A percentile compares a stretch with the other conserved stretches of the same genome.
Evolutionary conservation across 2,888 invertebrate species (phyloP).

Genomic region (Nomada flava): DNA sequence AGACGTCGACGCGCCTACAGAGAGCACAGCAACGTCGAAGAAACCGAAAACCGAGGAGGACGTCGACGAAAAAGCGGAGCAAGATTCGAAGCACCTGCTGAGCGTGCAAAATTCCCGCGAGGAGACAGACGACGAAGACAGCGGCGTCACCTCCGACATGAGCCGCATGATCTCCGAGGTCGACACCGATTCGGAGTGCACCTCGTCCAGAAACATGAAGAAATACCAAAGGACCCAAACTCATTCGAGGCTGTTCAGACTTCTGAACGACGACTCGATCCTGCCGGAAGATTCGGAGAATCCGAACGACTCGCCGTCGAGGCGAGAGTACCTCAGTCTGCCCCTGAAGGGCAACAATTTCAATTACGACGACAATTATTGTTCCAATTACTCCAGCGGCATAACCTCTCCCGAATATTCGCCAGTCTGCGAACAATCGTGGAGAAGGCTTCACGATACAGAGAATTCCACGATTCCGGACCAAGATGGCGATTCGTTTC

Average conservation of each 20-base stretch:
- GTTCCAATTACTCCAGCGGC: constrained; percentile 78
- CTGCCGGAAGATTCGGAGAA: constrained; percentile 61
- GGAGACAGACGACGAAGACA: constrained; percentile 87
- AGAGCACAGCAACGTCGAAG: not conserved
- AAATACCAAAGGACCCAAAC: constrained; percentile 90
- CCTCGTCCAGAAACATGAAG: constrained; percentile 86
- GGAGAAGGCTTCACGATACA: constrained; percentile 84
- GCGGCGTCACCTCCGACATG: constrained; percentile 89
- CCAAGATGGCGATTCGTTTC: constrained; percentile 1
- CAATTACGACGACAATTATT: constrained; percentile 82
- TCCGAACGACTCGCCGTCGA: constrained; percentile 37
- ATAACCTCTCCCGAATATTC: constrained; percentile 85
- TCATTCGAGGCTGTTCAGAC: constrained; percentile 89
- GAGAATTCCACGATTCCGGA: constrained; percentile 7
- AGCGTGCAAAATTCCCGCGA: constrained; percentile 76
- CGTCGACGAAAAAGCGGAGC: constrained; percentile 12
- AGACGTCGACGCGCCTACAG: not conserved
- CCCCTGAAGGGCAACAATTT: constrained; percentile 71
- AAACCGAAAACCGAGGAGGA: constrained; percentile 28
- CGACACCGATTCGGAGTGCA: constrained; percentile 87
- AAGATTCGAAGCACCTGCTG: constrained; percentile 58
- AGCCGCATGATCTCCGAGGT: constrained; percentile 89
- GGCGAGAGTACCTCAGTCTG: constrained; percentile 69
- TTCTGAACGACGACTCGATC: constrained; percentile 86
- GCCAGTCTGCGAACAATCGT: constrained; percentile 86